A percentile compares a stretch with the other conserved stretches of the same genome.
phyloP scores from a whole-genome alignment of 2,113 vertebrate genomes.

The Suricata suricatta region DNA sequence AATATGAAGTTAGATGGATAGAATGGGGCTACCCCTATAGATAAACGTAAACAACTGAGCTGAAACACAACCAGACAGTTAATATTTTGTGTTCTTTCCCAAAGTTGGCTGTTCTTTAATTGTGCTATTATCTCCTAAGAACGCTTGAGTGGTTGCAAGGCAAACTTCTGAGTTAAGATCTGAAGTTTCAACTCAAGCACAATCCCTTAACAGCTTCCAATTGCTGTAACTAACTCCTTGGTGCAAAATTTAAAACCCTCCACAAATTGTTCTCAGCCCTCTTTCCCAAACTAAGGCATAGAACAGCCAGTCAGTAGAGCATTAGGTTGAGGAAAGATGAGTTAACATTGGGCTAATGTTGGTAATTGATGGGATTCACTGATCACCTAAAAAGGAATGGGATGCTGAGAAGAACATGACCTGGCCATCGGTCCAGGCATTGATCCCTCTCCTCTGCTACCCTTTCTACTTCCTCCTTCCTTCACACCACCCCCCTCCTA shows the following conservation, averaged over 20 bases:
- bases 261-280: neutral
- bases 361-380: neutral
- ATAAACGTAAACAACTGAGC: neutral
- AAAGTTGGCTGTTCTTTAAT: neutral
- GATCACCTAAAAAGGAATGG: neutral
- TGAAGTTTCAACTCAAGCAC: neutral
- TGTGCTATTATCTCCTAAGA: slow-evolving; percentile 32
- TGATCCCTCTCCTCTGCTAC: neutral
- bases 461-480: neutral
- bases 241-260: neutral
- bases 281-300: neutral
- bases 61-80: neutral
- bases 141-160: neutral
- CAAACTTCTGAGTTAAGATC: slow-evolving; percentile 20
- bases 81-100: neutral
- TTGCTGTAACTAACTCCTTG: neutral
- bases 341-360: neutral
- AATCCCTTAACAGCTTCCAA: neutral
- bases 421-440: neutral
- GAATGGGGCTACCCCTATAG: neutral
- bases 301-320: neutral
- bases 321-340: neutral
- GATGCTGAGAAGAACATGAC: neutral
- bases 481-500: neutral
- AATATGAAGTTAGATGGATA: neutral